A percentile compares a stretch with the other conserved stretches of the same genome.
Evolutionary conservation across 2,888 invertebrate species (phyloP).

Genomic region (Trissoscelio sp.): DNA sequence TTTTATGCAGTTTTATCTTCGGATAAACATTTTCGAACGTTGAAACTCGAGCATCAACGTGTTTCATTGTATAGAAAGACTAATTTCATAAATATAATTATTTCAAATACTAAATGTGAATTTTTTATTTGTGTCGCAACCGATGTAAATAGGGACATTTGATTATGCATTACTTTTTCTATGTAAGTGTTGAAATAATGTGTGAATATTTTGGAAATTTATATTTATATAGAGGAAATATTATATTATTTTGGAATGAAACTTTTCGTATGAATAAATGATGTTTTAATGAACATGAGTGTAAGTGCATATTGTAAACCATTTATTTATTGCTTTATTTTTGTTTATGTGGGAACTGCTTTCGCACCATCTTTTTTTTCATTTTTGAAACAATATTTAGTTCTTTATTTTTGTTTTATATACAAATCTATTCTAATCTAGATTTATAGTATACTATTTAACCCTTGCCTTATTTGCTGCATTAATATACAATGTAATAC

Average conservation of each 20-base stretch:
- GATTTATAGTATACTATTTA: too few relatives aligned
- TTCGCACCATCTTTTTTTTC: background rate
- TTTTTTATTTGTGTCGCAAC: constrained; percentile 57
- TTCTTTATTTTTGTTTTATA: too few relatives aligned
- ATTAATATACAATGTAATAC: too few relatives aligned
- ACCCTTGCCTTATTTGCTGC: too few relatives aligned
- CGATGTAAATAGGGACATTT: constrained; percentile 58
- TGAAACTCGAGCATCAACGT: constrained; percentile 76
- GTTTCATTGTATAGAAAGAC: constrained; percentile 83
- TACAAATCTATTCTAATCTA: too few relatives aligned
- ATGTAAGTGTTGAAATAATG: constrained; percentile 50
- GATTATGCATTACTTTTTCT: constrained; percentile 47
- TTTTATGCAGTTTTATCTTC: constrained; percentile 75
- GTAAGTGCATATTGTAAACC: background rate
- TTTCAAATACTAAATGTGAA: constrained; percentile 79
- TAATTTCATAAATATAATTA: constrained; percentile 83
- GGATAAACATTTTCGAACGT: constrained; percentile 68
- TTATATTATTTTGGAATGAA: constrained; percentile 58
- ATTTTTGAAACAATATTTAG: too few relatives aligned
- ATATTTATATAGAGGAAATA: constrained; percentile 54
- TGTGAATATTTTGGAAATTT: constrained; percentile 61
- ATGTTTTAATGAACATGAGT: constrained; percentile 39
- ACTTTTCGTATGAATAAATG: constrained; percentile 57
- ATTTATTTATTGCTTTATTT: constrained; percentile 31
- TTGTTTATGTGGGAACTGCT: background rate